Percentiles rank a stretch among this genome's conserved stretches.
These are phyloP conservation scores for Spatula clypeata DNA, from an alignment of 2,797 vertebrate genomes.

Conservation along the genomic window DNA sequence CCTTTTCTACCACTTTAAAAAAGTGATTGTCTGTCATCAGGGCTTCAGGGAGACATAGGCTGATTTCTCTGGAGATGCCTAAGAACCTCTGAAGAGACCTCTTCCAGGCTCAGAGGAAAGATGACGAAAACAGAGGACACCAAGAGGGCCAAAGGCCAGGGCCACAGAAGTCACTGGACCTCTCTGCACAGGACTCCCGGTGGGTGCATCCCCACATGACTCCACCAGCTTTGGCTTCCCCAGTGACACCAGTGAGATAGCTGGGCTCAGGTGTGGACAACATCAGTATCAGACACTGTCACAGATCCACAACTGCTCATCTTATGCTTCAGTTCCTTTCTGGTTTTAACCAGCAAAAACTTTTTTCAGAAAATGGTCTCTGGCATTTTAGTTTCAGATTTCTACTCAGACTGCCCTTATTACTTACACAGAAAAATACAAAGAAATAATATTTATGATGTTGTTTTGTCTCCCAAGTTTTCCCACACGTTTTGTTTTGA, in stretches of 20 bases:
- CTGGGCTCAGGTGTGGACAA: neutral
- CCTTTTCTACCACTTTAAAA: neutral
- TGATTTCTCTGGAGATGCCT: neutral
- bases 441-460: neutral
- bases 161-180: neutral
- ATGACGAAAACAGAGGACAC: neutral
- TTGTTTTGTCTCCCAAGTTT: neutral
- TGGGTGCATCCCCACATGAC: fast-evolving
- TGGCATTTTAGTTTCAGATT: neutral
- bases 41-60: neutral
- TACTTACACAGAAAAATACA: neutral
- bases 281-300: neutral
- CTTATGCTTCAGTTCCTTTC: neutral
- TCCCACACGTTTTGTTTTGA: conserved; percentile 14
- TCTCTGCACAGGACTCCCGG: fast-evolving
- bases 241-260: neutral
- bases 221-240: neutral
- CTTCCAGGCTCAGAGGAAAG: neutral
- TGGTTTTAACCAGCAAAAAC: neutral
- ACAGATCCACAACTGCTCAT: neutral
- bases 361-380: neutral
- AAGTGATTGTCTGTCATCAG: neutral
- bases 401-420: neutral
- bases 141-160: neutral
- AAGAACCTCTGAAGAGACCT: neutral